These are phyloP conservation scores for Paracanthobrama guichenoti DNA, from an alignment of 2,113 vertebrate species.

Conservation along the genomic window DNA sequence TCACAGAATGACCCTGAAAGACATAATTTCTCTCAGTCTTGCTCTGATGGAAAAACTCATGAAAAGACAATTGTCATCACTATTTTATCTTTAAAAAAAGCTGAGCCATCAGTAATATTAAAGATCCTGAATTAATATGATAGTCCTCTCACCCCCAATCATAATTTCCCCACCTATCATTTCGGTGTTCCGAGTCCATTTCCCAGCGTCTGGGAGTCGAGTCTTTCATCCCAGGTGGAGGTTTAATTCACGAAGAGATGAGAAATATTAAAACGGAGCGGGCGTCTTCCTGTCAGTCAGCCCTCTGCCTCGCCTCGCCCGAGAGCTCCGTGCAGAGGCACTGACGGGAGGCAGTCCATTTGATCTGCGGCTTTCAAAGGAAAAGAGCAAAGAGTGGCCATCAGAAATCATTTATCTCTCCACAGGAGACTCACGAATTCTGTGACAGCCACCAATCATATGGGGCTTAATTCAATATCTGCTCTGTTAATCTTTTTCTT, in stretches of 20 bases:
- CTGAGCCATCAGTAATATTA: conserved; percentile 79
- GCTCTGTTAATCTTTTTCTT: conserved; percentile 65
- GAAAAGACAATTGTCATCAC: conserved; percentile 76
- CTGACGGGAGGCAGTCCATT: conserved; percentile 82
- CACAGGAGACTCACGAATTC: conserved; percentile 69
- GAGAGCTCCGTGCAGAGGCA: conserved; percentile 76
- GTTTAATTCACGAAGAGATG: conserved; percentile 83
- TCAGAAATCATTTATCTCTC: conserved; percentile 79
- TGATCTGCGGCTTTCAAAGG: conserved; percentile 80
- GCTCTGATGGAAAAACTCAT: conserved; percentile 60
- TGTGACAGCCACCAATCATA: conserved; percentile 72
- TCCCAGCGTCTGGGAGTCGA: conserved; percentile 68
- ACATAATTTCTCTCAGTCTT: conserved; percentile 46
- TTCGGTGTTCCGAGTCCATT: conserved; percentile 63
- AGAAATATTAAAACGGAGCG: conserved; percentile 80
- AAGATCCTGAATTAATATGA: conserved; percentile 71
- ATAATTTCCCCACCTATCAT: conserved; percentile 70
- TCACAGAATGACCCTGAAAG: conserved; percentile 21
- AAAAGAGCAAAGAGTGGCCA: conserved; percentile 70
- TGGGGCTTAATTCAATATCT: conserved; percentile 66
- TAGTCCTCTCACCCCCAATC: conserved; percentile 70
- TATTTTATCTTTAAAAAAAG: conserved; percentile 76
- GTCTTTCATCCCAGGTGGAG: conserved; percentile 84
- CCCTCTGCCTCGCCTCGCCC: conserved; percentile 68
- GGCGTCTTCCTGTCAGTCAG: conserved; percentile 85